Percentiles rank a stretch among this genome's conserved stretches.
phyloP scores from a whole-genome alignment of 2,888 invertebrate species.

The Caenorhabditis sp. region DNA sequence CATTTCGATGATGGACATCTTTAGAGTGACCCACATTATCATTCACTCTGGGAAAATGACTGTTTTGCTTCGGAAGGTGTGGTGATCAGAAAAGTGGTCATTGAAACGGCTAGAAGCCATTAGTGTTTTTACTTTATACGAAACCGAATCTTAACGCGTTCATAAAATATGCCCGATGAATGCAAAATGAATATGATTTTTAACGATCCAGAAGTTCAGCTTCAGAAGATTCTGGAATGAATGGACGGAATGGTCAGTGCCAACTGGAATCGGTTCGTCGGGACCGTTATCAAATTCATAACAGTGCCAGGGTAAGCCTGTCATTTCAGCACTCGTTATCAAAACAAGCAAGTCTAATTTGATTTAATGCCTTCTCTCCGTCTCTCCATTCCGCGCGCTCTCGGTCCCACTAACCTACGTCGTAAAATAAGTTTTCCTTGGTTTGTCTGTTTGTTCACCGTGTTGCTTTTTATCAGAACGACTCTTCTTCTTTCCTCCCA shows the following conservation, averaged over 20 bases:
- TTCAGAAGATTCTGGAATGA: too few relatives aligned
- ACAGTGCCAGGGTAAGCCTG: conserved; percentile 26
- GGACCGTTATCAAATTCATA: conserved; percentile 27
- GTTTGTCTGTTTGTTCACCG: conserved; percentile 21
- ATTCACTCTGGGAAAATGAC: background rate
- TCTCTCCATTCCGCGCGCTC: conserved; percentile 17
- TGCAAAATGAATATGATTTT: too few relatives aligned
- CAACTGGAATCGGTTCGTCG: background rate
- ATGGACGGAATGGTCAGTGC: conserved; percentile 1
- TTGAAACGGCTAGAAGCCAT: too few relatives aligned
- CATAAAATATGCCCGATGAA: too few relatives aligned
- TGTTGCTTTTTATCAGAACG: conserved; percentile 47
- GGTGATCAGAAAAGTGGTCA: too few relatives aligned
- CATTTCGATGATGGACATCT: conserved; percentile 15
- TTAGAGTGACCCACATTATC: conserved; percentile 9
- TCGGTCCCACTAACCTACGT: conserved; percentile 23
- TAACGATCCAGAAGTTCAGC: too few relatives aligned
- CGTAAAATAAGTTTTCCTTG: conserved; percentile 28
- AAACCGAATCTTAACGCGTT: too few relatives aligned
- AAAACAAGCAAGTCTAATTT: conserved; percentile 51
- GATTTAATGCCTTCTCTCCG: conserved; percentile 36
- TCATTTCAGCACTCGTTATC: conserved; percentile 27
- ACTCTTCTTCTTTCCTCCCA: conserved; percentile 16
- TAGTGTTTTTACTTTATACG: too few relatives aligned
- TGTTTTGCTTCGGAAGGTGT: too few relatives aligned